Conservation (phyloP, 2,888 invertebrate genomes). For the Tridacna gigas region DNA sequence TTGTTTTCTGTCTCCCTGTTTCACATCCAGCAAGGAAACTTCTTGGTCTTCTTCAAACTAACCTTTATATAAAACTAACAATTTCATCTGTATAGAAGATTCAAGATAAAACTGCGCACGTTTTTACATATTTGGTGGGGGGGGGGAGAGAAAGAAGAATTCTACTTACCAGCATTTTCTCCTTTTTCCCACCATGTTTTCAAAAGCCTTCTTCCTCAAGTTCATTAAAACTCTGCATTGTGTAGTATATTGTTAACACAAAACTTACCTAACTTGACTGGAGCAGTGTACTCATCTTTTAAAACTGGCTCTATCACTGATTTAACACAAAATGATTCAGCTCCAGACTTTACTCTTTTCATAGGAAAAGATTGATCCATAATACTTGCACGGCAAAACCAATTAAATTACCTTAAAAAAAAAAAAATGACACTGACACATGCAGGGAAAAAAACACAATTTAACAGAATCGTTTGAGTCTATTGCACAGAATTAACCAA, state of each 20-base stretch:
- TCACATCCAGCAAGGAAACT: too few relatives aligned
- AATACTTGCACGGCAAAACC: neutral
- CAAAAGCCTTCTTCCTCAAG: neutral
- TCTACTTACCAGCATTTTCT: neutral
- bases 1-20: too few relatives aligned
- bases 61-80: too few relatives aligned
- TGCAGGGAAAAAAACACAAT: too few relatives aligned
- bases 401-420: neutral
- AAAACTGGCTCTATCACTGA: slow-evolving; percentile 42
- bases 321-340: neutral
- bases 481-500: too few relatives aligned
- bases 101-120: too few relatives aligned
- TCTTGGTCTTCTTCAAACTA: too few relatives aligned
- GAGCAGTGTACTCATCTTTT: slow-evolving; percentile 38
- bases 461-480: too few relatives aligned
- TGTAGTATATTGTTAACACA: neutral
- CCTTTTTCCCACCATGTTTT: neutral
- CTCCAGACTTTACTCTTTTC: neutral
- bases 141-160: neutral
- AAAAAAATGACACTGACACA: too few relatives aligned
- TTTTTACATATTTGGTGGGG: too few relatives aligned
- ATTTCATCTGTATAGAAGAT: too few relatives aligned
- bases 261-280: slow-evolving; percentile 41
- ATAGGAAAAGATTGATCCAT: neutral
- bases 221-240: neutral